Percentiles rank a stretch among this genome's conserved stretches.
Conservation (phyloP, 2,113 vertebrate genomes). For the Cynoglossus semilaevis region DNA sequence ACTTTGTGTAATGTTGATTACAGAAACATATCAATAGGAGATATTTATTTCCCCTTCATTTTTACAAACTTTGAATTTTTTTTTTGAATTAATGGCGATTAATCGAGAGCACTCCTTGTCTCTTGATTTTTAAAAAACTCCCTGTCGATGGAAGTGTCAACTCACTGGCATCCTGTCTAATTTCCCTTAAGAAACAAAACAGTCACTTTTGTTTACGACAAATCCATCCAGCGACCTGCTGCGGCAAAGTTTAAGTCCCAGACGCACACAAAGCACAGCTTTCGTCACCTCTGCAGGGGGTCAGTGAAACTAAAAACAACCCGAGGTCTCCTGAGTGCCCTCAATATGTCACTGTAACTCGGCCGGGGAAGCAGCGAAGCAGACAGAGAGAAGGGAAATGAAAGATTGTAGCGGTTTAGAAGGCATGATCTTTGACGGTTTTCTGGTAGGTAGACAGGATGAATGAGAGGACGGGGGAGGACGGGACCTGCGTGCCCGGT, state of each 20-base stretch:
- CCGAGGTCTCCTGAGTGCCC: constrained; percentile 63
- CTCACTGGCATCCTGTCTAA: constrained; percentile 13
- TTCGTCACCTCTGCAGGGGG: constrained; percentile 67
- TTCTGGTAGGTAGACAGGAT: constrained; percentile 23
- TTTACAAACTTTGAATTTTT: too few relatives aligned
- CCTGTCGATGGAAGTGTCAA: constrained; percentile 26
- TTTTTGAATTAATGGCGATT: neutral
- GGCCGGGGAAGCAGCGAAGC: constrained; percentile 29
- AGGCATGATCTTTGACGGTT: constrained; percentile 36
- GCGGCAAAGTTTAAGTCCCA: constrained; percentile 58
- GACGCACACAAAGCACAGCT: constrained; percentile 55
- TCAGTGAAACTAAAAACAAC: constrained; percentile 74
- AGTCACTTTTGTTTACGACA: constrained; percentile 43
- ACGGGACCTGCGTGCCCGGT: constrained; percentile 13
- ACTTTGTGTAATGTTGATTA: too few relatives aligned
- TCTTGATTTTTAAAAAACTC: constrained; percentile 17
- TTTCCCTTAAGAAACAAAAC: constrained; percentile 44
- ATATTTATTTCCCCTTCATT: too few relatives aligned
- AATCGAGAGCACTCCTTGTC: constrained; percentile 12
- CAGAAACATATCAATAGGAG: too few relatives aligned
- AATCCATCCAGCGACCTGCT: constrained; percentile 38
- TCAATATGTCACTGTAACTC: constrained; percentile 73
- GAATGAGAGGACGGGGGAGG: constrained; percentile 16
- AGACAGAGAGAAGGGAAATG: constrained; percentile 18
- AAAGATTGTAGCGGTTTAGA: constrained; percentile 2